phyloP scores from a whole-genome alignment of 2,797 vertebrate genomes.

The Argya squamiceps region DNA sequence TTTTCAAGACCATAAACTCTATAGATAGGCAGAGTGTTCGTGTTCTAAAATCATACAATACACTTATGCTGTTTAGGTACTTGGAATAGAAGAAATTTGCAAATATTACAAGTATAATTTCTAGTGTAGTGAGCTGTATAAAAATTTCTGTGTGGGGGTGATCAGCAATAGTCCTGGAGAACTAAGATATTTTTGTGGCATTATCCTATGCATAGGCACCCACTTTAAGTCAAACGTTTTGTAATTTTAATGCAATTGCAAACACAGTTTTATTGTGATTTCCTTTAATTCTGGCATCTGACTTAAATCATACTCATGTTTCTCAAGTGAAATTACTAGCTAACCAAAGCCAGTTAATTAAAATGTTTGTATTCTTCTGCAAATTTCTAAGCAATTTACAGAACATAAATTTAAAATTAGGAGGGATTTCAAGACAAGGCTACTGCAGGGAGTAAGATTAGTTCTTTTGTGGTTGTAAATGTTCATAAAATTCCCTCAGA shows the following conservation, averaged over 20 bases:
- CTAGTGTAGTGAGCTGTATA: background rate
- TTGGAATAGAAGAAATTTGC: background rate
- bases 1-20: background rate
- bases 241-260: constrained; percentile 37
- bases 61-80: background rate
- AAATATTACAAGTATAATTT: background rate
- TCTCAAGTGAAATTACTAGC: constrained; percentile 25
- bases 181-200: background rate
- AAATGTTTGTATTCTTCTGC: background rate
- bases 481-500: background rate
- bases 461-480: background rate
- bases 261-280: constrained; percentile 24
- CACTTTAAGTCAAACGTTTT: background rate
- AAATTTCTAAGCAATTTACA: background rate
- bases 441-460: background rate
- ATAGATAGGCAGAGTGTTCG: background rate
- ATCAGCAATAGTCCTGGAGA: background rate
- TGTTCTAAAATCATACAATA: background rate
- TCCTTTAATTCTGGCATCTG: constrained; percentile 28
- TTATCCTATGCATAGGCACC: background rate
- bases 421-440: background rate
- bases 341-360: constrained; percentile 4
- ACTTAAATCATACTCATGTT: constrained; percentile 19
- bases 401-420: background rate
- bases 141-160: background rate